Base-by-base conservation (phyloP, 2,888 invertebrate genomes). In the Xylota segnis region DNA sequence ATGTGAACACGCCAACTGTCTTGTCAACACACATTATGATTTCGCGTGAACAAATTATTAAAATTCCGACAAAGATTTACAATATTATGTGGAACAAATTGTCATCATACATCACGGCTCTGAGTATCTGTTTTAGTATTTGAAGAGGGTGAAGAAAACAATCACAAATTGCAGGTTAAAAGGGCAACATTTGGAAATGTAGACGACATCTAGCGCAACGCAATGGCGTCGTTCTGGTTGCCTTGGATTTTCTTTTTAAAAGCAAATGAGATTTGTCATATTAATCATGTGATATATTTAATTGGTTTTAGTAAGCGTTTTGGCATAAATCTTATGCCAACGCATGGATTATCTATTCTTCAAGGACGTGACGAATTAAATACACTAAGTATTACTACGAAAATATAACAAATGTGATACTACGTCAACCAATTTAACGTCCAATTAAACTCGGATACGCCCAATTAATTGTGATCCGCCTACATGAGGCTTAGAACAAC, bases 1-100 rank as follows among this genome's bases (percentile, higher is more conserved):
- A 56, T 14, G 54, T 52, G 43, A 63, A 78, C 78, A 78, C 68
- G 63, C 72, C 72, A 78, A 68, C 61, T 78, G 83, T 83, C 83
- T 74, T 83, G 83, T 83, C 83, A 68, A 74, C 72, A 83, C 47
- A 63, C 37, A 72, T 83, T 43, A 72, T 50, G 66, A 77, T 59
- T 71, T 40, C 56, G 34, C 43, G 27, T 12, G 27, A 29, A 76
- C 56, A 76, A 83, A 65, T 76, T 83, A 71, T 77, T 71, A 43
- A 63, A 58, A 71, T 76, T 77, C 54, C 65, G 9, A 29, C 45
- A 70, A 54, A 58, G 72, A 78, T 72, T 79, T 52, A 59, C 63
- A 65, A 47, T 56, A 75, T 47, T 75, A 23, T 56, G 45, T 74
- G 43, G 29, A 45, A 34, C 18, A 23, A 45, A 56, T 43, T 7